Evolutionary conservation across 92 coral and sea anemone genomes (phyloP), one percentile per base, ranked within the genome.

Genomic region (Porites evermanni): DNA sequence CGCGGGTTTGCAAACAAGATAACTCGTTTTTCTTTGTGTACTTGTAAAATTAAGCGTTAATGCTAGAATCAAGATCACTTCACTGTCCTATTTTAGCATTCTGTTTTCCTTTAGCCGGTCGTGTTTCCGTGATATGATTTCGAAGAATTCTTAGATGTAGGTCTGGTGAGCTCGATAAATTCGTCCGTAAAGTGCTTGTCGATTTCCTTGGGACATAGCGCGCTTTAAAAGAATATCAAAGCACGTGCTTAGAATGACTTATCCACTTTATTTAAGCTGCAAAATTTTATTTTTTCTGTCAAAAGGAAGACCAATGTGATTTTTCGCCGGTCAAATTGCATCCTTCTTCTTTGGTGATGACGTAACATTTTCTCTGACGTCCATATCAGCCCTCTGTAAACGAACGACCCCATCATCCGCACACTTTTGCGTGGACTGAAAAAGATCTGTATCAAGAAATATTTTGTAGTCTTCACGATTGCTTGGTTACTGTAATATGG

Each of bases 321-420:
- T 74, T 74, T 53, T 64, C 47, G 29, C 11, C 1, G 54, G 13
- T 8, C 17, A 12, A 0, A 12, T 56, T 56, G 61, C 61, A 11
- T 56, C 4, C 61, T 8, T 8, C 61, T 56, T 2, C 12, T 56
- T 3, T 14, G 16, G 7, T 13, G 63, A 53, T 74, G 78, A 74
- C 78, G 65, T 74, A 74, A 74, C 64, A 12, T 23, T 12, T 74
- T 73, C 77, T 51, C 78, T 53, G 47, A 74, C 78, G 64, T 19
- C 2, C 6, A 21, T 53, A 38, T 38, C 47, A 4, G 47, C 47
- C 10, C 72, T 67, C 47, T 17, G 29, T 0, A 50, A 56, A 56
- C 61, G 13, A 14, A 11, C 4, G 14, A 54, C 60, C 60, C 60
- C 60, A 0, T 54, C 60, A 1, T 54, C 8, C 60, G 60, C 11